Conservation (phyloP, 1,140 invertebrate species). For the Eupristina koningsbergeri region DNA sequence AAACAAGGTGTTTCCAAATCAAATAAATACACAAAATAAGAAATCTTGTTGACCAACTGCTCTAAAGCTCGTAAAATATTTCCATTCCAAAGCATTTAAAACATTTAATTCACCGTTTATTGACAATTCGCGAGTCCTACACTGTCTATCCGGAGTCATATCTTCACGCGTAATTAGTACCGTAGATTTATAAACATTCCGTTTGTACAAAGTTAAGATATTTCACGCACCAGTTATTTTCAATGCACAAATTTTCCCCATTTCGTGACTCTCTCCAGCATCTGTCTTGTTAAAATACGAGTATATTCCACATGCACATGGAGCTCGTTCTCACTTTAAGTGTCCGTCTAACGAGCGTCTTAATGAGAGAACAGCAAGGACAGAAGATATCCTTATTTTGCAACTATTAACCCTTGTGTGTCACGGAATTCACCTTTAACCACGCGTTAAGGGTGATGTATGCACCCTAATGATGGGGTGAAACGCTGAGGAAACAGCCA, state of each 20-base stretch:
- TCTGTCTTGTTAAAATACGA: conserved; percentile 30
- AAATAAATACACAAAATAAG: not conserved
- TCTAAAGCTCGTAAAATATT: not conserved
- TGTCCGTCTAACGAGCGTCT: conserved; percentile 50
- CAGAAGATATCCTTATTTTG: conserved; percentile 27
- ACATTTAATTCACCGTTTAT: not conserved
- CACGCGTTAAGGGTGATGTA: not conserved
- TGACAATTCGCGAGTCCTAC: not conserved
- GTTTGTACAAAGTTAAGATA: conserved; percentile 6
- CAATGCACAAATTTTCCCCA: not conserved
- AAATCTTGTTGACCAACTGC: not conserved
- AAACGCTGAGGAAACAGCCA: not conserved
- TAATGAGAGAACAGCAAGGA: conserved; percentile 43
- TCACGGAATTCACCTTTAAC: conserved; percentile 43
- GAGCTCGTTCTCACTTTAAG: conserved; percentile 32
- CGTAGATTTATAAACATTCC: not conserved
- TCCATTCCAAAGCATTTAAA: not conserved
- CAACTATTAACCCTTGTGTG: not conserved
- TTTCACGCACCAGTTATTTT: conserved; percentile 25
- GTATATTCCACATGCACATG: conserved; percentile 36
- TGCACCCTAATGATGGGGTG: conserved; percentile 21
- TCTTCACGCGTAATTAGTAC: conserved; percentile 1
- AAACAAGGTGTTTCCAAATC: not conserved
- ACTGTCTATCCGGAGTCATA: not conserved
- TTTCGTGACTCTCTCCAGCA: not conserved